Base-by-base conservation (phyloP, 1,140 invertebrate genomes). In the Zophobas morio region DNA sequence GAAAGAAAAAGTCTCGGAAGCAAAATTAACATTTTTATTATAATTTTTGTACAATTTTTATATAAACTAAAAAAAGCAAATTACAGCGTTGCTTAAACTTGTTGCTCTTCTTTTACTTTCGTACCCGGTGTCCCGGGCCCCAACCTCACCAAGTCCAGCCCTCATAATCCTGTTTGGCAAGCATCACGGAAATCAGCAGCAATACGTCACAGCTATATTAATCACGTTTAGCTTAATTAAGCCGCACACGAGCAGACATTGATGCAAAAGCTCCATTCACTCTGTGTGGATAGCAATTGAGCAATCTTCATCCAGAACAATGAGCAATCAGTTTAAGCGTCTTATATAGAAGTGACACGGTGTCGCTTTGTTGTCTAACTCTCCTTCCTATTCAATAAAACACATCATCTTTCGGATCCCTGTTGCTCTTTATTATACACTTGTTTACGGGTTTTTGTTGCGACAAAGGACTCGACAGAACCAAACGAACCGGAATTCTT, bases 271-370 rank as follows among this genome's bases (percentile, higher is more conserved):
- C 6, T 1, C 6, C 34, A 73, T 72, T 72, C 71, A 73, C 33
- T 56, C 49, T 56, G 39, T 53, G 49, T 53, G 54, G 46, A 73
- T 73, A 54, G 20, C 54, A 73, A 73, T 73, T 73, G 49, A 42
- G 71, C 49, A 73, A 66, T 66, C 39, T 39, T 66, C 60, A 66
- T 66, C 71, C 49, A 54, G 71, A 73, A 73, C 71, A 73, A 73
- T 73, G 71, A 73, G 56, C 70, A 72, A 72, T 72, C 70, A 72
- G 47, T 72, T 73, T 56, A 73, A 73, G 71, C 71, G 71, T 73
- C 51, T 73, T 56, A 33, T 33, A 73, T 73, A 37, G 35, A 35
- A 56, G n/a, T 8, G 36, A 72, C 71, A 73, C 71, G 6, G 39
- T 73, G 49, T 53, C 5, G 51, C 71, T 56, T 37, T 73, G 49